phyloP scores from a whole-genome alignment of 2,888 invertebrate species.

The Macrosiphum euphorbiae region DNA sequence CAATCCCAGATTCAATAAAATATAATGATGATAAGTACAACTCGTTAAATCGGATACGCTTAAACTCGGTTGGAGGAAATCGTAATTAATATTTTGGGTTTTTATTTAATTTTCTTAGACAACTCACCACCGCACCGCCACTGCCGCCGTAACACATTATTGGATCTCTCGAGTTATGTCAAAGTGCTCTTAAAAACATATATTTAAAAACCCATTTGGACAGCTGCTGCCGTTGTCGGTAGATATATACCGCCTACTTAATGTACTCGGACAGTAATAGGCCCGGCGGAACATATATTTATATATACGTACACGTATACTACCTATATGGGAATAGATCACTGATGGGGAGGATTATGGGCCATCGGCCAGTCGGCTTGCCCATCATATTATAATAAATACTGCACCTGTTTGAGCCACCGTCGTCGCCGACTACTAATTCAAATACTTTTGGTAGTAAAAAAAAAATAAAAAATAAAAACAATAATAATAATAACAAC shows the following conservation, averaged over 20 bases:
- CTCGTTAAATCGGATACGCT: neutral
- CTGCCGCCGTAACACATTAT: neutral
- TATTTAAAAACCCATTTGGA: slow-evolving; percentile 63
- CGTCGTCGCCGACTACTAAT: neutral
- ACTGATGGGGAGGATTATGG: slow-evolving; percentile 32
- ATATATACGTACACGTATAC: neutral
- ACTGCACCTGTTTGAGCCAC: slow-evolving; percentile 37
- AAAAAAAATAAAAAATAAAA: neutral
- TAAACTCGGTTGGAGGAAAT: neutral
- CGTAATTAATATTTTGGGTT: slow-evolving; percentile 32
- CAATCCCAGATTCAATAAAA: neutral
- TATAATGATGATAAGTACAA: neutral
- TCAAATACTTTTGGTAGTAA: neutral
- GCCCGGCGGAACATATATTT: neutral
- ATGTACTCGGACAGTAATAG: slow-evolving; percentile 57
- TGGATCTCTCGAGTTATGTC: slow-evolving; percentile 32
- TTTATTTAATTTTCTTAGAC: neutral
- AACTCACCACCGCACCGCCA: neutral
- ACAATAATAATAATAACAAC: neutral
- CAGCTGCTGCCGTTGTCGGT: slow-evolving; percentile 43
- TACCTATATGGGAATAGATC: slow-evolving; percentile 32
- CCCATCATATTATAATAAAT: neutral
- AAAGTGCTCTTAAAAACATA: slow-evolving; percentile 53
- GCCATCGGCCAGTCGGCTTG: neutral
- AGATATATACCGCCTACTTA: slow-evolving; percentile 45